Base-by-base conservation (phyloP, 2,113 vertebrate genomes). In the Glareola pratincola region DNA sequence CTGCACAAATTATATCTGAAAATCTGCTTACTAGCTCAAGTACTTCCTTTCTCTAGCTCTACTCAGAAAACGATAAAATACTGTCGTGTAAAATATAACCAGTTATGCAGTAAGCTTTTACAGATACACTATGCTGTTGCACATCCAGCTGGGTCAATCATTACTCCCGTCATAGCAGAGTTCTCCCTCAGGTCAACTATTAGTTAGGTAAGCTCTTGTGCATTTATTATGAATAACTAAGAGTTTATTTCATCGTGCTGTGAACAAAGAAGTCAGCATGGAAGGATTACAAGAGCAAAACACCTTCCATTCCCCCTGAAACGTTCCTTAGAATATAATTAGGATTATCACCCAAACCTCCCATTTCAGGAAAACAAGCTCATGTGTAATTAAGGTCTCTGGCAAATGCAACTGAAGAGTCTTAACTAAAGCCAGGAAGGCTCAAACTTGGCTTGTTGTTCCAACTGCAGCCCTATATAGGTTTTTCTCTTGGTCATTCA, bases 241-340 rank as follows among this genome's bases (percentile, higher is more conserved):
- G 85, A 69, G 32, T 73, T 90, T 87, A 73, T 93, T 95, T 78
- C 72, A 90, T 68, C 60, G 72, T 34, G 15, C 73, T 85, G 32
- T 88, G 82, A 94, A 91, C 86, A 95, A 95, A 96, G 88, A 71
- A 69, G n/a, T 54, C 66, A 67, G 41, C 90, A 64, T 53, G 54
- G 76, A 95, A 90, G 64, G 62, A 92, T 66, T 95, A 92, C 24
- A 41, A 32, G 45, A 82, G 32, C 66, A 79, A 82, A 94, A 72
- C 60, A 84, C 56, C 62, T 68, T 89, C 62, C 27, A 60, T 21
- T n/a, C 56, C 9, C 10, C 6, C 32, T 4, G 1, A 95, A 94
- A 72, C 1, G 3, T 13, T 85, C 57, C 32, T 57, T 68, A 45
- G 45, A 71, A 71, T 48, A 15, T 63, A 93, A 90, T 24, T 63